phyloP scores from a whole-genome alignment of 2,113 vertebrate genomes.

The Nyctereutes procyonoides region DNA sequence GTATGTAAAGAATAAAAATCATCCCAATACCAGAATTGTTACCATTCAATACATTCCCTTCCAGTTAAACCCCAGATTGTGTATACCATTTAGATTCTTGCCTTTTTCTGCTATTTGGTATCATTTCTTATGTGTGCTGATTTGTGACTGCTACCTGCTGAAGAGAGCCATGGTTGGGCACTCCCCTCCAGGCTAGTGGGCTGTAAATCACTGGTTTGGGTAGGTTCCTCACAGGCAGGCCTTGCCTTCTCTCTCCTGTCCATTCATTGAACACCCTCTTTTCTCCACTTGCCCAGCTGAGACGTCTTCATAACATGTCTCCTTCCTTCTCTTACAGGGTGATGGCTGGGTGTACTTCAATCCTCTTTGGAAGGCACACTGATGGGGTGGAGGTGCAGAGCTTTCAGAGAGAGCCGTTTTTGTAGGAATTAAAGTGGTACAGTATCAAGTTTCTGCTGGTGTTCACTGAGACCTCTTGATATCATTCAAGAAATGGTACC shows the following conservation, averaged over 20 bases:
- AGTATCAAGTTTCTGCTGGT: slow-evolving; percentile 77
- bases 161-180: accelerated
- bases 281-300: accelerated
- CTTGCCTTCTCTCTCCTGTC: neutral
- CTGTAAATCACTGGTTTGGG: neutral
- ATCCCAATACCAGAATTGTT: neutral
- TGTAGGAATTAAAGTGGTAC: slow-evolving; percentile 85
- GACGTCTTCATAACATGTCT: slow-evolving; percentile 37
- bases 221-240: no score
- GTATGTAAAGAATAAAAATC: neutral
- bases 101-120: neutral
- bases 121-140: accelerated
- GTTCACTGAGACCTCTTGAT: slow-evolving; percentile 55
- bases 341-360: slow-evolving; percentile 94
- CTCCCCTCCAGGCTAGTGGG: neutral
- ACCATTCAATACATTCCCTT: neutral
- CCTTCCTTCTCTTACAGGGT: slow-evolving; percentile 87
- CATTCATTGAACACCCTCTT: accelerated
- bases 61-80: neutral
- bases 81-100: neutral
- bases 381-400: slow-evolving; percentile 79
- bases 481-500: neutral
- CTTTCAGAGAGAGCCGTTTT: slow-evolving; percentile 70
- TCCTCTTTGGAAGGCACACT: slow-evolving; percentile 94
- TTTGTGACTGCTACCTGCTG: neutral